Percentiles rank a stretch among this genome's conserved stretches.
Evolutionary conservation across 2,113 vertebrate genomes (phyloP).

Genomic region (Jaculus jaculus): DNA sequence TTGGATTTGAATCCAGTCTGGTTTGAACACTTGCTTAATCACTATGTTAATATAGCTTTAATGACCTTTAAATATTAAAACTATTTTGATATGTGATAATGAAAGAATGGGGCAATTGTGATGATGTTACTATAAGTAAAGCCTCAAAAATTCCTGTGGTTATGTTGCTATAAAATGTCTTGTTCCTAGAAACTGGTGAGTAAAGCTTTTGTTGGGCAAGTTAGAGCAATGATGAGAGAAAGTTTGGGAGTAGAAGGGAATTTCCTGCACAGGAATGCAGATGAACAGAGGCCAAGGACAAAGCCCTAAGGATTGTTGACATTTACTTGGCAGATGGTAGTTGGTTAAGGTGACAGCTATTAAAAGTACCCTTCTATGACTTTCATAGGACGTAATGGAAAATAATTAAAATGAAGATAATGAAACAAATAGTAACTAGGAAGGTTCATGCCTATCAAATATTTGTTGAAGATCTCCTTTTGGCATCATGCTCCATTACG

Average conservation of each 20-base stretch:
- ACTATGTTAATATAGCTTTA: neutral
- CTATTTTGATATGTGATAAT: neutral
- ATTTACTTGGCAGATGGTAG: constrained; percentile 20
- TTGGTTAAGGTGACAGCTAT: neutral
- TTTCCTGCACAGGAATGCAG: neutral
- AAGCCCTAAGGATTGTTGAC: neutral
- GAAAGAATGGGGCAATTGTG: neutral
- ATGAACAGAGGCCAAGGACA: neutral
- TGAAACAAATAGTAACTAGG: constrained; percentile 14
- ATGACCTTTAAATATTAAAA: neutral
- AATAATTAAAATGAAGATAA: constrained; percentile 55
- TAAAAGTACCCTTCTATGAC: neutral
- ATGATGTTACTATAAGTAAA: neutral
- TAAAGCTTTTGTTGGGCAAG: neutral
- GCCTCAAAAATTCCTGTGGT: neutral
- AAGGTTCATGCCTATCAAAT: constrained; percentile 8
- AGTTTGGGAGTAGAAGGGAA: neutral
- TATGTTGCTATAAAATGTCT: neutral
- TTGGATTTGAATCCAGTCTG: neutral
- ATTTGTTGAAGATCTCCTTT: constrained; percentile 23
- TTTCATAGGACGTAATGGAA: constrained; percentile 25
- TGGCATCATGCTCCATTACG: neutral
- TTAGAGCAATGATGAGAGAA: neutral
- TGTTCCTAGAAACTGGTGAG: neutral
- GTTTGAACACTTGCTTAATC: neutral